phyloP scores from a whole-genome alignment of 2,888 invertebrate species.

The Panopea generosa region DNA sequence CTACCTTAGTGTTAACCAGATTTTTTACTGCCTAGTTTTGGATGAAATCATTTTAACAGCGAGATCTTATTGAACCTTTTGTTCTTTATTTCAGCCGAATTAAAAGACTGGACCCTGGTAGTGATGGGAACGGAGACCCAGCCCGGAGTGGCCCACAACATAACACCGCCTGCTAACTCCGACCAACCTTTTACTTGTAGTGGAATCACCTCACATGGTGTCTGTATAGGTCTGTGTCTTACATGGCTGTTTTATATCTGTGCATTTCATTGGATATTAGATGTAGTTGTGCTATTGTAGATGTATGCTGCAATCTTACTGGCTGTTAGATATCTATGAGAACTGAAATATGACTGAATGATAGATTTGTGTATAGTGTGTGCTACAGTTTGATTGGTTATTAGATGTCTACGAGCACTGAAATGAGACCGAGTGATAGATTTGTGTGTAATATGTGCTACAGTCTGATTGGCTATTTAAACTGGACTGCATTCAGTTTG shows the following conservation, averaged over 20 bases:
- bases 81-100: conserved; percentile 73
- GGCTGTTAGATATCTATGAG: too few species aligned
- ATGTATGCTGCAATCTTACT: too few species aligned
- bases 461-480: too few species aligned
- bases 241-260: not conserved
- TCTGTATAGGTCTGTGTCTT: conserved; percentile 77
- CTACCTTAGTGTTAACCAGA: too few species aligned
- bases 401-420: not conserved
- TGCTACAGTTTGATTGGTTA: not conserved
- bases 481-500: too few species aligned
- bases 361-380: not conserved
- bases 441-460: too few species aligned
- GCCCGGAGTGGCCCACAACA: conserved; percentile 70
- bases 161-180: conserved; percentile 62
- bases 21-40: too few species aligned
- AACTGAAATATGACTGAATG: too few species aligned
- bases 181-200: conserved; percentile 73
- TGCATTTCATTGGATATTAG: not conserved
- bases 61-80: too few species aligned
- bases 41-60: too few species aligned
- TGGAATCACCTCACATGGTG: conserved; percentile 74
- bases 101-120: conserved; percentile 80
- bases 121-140: conserved; percentile 76
- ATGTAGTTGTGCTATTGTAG: not conserved
- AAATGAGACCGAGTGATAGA: too few species aligned